phyloP scores from a whole-genome alignment of 2,113 vertebrate species.

The Herpailurus yagouaroundi region DNA sequence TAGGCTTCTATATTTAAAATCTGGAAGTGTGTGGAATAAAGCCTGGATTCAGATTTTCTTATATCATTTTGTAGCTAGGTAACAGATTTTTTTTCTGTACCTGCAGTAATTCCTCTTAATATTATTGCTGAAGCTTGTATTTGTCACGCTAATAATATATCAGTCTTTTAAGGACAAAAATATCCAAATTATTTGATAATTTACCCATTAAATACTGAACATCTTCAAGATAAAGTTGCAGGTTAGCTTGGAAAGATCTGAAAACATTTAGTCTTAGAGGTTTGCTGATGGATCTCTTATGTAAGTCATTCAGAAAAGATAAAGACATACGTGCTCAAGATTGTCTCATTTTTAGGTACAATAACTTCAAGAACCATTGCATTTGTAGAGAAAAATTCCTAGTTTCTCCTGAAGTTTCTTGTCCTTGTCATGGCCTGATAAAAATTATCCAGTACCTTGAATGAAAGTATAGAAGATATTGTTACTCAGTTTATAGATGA shows the following conservation, averaged over 20 bases:
- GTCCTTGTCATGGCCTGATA: not conserved
- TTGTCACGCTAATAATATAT: not conserved
- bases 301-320: not conserved
- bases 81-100: not conserved
- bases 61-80: not conserved
- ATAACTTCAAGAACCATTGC: not conserved
- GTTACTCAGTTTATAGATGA: not conserved
- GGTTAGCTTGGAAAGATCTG: not conserved
- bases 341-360: not conserved
- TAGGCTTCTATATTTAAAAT: conserved; percentile 19
- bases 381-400: not conserved
- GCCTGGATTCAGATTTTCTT: not conserved
- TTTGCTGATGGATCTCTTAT: not conserved
- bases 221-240: not conserved
- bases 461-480: not conserved
- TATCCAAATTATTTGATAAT: not conserved
- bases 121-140: not conserved
- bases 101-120: not conserved
- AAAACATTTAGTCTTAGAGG: not conserved
- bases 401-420: not conserved
- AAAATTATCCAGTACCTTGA: not conserved
- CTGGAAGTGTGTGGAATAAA: not conserved
- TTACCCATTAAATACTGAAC: not conserved
- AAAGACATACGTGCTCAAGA: not conserved
- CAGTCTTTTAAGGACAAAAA: not conserved